phyloP scores from a whole-genome alignment of 2,113 vertebrate species.

The Catagonus wagneri region DNA sequence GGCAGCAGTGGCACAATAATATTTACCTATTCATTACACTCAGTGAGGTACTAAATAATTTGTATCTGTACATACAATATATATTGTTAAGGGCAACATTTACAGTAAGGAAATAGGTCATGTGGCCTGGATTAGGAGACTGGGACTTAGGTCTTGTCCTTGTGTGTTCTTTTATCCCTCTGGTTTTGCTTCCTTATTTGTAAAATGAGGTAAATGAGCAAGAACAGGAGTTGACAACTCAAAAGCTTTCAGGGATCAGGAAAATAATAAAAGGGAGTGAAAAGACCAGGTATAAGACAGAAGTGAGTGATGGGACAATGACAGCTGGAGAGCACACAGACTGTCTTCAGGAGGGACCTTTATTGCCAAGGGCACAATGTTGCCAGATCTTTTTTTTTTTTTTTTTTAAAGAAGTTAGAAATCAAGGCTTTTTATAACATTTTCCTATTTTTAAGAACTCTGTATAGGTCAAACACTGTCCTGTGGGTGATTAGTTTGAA shows the following conservation, averaged over 20 bases:
- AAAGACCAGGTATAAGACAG: not conserved
- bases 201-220: not conserved
- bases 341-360: not conserved
- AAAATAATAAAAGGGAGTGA: not conserved
- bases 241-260: not conserved
- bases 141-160: not conserved
- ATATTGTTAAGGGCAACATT: not conserved
- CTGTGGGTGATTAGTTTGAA: not conserved
- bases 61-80: not conserved
- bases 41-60: constrained; percentile 23
- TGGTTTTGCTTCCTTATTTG: constrained; percentile 5
- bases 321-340: not conserved
- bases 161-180: not conserved
- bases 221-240: not conserved
- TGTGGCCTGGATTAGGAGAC: not conserved
- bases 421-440: not conserved
- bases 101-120: not conserved
- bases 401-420: constrained; percentile 46
- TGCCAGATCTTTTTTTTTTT: not conserved
- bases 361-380: not conserved
- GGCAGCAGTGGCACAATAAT: constrained; percentile 5
- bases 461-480: not conserved
- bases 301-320: not conserved
- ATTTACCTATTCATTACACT: constrained; percentile 50
- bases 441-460: constrained; percentile 22